Percentiles rank a stretch among this genome's conserved stretches.
These are phyloP conservation scores for Drosophila diplacantha DNA, from an alignment of 2,888 invertebrate species.

Conservation along the genomic window DNA sequence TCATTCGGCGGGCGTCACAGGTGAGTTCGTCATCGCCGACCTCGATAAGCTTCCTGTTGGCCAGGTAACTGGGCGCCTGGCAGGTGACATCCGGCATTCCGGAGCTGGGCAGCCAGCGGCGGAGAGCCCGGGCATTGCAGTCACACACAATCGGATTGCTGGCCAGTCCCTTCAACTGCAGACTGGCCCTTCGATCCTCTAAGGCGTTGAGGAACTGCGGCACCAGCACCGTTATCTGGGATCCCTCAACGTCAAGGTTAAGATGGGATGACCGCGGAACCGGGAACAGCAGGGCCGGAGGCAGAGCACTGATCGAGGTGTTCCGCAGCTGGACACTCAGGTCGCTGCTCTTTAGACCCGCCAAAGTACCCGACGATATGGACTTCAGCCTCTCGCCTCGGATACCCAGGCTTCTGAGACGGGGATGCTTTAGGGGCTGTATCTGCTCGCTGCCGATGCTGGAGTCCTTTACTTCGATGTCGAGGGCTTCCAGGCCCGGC, in stretches of 20 bases:
- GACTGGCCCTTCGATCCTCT: constrained; percentile 88
- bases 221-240: constrained; percentile 85
- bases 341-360: constrained; percentile 86
- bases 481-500: constrained; percentile 85
- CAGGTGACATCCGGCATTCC: constrained; percentile 83
- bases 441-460: constrained; percentile 89
- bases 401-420: constrained; percentile 85
- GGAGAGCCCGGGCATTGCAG: constrained; percentile 88
- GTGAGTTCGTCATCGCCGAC: constrained; percentile 89
- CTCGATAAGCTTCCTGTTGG: constrained; percentile 84
- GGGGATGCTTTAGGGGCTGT: constrained; percentile 87
- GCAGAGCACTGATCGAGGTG: constrained; percentile 87
- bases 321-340: constrained; percentile 87
- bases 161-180: constrained; percentile 85
- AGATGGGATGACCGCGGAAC: constrained; percentile 91
- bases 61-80: constrained; percentile 84
- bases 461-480: constrained; percentile 91
- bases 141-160: constrained; percentile 91
- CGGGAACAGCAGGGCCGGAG: constrained; percentile 90
- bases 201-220: constrained; percentile 88
- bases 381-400: constrained; percentile 86
- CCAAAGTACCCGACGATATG: constrained; percentile 89
- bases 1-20: constrained; percentile 84
- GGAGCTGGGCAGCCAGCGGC: constrained; percentile 86
- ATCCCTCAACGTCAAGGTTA: constrained; percentile 87